phyloP scores from a whole-genome alignment of 2,888 invertebrate species.

The Lymantria dispar region DNA sequence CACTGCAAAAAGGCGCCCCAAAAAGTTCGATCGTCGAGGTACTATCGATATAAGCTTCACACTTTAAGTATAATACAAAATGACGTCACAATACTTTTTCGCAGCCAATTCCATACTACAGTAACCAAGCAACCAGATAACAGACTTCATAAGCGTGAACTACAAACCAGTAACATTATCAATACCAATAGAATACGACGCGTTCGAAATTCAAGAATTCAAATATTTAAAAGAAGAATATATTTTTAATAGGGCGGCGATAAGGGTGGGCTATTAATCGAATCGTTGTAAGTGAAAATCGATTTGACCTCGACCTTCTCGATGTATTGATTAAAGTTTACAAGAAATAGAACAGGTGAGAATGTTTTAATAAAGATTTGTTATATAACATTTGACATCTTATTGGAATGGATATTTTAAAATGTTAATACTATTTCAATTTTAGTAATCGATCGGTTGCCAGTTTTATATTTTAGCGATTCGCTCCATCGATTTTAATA shows the following conservation, averaged over 20 bases:
- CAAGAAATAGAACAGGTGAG: constrained; percentile 22
- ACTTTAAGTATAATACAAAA: constrained; percentile 9
- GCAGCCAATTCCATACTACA: constrained; percentile 14
- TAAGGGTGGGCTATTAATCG: not conserved
- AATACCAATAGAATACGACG: constrained; percentile 43
- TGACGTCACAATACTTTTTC: constrained; percentile 18
- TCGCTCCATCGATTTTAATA: too few species aligned
- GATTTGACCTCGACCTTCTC: constrained; percentile 51
- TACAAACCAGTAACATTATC: constrained; percentile 31
- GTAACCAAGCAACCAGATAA: constrained; percentile 66
- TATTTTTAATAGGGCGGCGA: not conserved
- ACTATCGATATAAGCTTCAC: constrained; percentile 3
- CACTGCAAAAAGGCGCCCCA: too few species aligned
- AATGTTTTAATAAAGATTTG: constrained; percentile 8
- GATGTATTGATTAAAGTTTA: constrained; percentile 30
- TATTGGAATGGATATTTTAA: too few species aligned
- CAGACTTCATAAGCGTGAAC: constrained; percentile 43
- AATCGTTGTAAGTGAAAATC: constrained; percentile 34
- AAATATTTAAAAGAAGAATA: constrained; percentile 1
- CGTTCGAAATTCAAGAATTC: constrained; percentile 32
- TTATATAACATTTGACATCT: constrained; percentile 11
- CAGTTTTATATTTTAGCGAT: too few species aligned
- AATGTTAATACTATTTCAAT: too few species aligned
- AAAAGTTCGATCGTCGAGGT: too few species aligned
- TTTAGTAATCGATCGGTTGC: too few species aligned